Evolutionary conservation across 2,888 invertebrate species (phyloP), one percentile per base, ranked within the genome.

Genomic region (Ennomos quercinarius): DNA sequence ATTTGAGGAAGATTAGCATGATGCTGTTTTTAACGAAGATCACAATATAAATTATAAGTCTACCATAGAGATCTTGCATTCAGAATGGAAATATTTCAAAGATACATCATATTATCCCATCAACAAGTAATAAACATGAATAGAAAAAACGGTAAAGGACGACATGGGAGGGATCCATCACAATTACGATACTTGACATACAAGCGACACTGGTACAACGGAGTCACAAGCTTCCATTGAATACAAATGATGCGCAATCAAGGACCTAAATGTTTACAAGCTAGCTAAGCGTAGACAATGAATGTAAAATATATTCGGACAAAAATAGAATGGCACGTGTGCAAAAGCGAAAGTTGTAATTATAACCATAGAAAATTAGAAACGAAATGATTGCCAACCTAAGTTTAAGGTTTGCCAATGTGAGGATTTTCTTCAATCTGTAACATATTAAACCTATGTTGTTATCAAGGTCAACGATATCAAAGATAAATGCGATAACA

Each of bases 381-480:
- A 49, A 49, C 27, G 40, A 48, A 48, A 49, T 51, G 45, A 55
- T 64, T 46, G 57, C 57, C 46, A 44, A 49, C 47, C 53, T 42
- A 51, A 43, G 41, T 34, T 54, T 53, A 37, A 46, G 17, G 49
- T 42, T 63, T 53, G 50, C 66, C 60, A 57, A 10, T 43, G 27
- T 27, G 13, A 37, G 9, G 42, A 58, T 49, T 63, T 48, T 36
- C 51, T 10, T 48, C 12, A 64, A 67, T 66, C 51, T 46, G 41
- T 8, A 36, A 53, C n/a, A 38, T 40, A 48, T n/a, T 44, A 42
- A 44, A 43, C 34, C 58, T 64, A 63, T 61, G 60, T 60, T 63
- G 66, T 74, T 70, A 57, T 71, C 82, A 84, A 86, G 86, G 85
- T 81, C 76, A 72, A 68, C 76, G 79, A 86, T 83, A 83, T 67